Evolutionary conservation across 2,797 vertebrate genomes (phyloP).

Genomic region (Onychomys torridus): DNA sequence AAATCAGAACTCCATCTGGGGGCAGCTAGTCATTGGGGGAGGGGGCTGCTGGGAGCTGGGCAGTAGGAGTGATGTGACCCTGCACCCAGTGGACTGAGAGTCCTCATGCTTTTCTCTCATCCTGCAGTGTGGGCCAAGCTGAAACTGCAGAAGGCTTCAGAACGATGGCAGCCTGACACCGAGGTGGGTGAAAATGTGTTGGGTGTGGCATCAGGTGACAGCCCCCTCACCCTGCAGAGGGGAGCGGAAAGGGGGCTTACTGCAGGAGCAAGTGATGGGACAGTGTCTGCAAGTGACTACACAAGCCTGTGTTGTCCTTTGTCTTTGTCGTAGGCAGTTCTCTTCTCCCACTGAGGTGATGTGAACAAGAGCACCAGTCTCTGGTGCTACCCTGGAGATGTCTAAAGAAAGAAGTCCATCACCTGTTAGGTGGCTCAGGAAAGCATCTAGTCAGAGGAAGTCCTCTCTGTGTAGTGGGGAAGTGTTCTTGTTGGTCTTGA

Average conservation of each 20-base stretch:
- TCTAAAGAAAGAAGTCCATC: not conserved
- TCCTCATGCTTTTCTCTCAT: constrained; percentile 62
- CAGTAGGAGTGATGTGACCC: not conserved
- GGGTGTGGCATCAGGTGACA: fast-evolving
- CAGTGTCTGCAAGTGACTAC: not conserved
- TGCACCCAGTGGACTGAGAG: not conserved
- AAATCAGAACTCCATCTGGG: constrained; percentile 15
- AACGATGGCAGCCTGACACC: constrained; percentile 98
- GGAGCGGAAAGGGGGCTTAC: not conserved
- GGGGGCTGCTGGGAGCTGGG: not conserved
- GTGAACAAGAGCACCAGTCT: not conserved
- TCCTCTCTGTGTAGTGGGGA: not conserved
- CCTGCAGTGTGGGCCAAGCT: constrained; percentile 96
- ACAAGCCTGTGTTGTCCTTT: not conserved
- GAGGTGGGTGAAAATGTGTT: constrained; percentile 89
- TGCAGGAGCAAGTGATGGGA: not conserved
- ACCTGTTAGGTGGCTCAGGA: not conserved
- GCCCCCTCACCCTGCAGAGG: not conserved
- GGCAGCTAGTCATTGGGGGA: not conserved
- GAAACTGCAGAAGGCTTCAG: constrained; percentile 97
- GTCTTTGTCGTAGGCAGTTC: not conserved
- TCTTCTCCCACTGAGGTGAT: not conserved
- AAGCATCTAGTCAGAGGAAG: not conserved
- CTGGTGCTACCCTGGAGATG: not conserved
- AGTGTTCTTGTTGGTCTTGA: not conserved